Conservation (phyloP, 1,140 invertebrate species). For the Scaptomyza pallida region DNA sequence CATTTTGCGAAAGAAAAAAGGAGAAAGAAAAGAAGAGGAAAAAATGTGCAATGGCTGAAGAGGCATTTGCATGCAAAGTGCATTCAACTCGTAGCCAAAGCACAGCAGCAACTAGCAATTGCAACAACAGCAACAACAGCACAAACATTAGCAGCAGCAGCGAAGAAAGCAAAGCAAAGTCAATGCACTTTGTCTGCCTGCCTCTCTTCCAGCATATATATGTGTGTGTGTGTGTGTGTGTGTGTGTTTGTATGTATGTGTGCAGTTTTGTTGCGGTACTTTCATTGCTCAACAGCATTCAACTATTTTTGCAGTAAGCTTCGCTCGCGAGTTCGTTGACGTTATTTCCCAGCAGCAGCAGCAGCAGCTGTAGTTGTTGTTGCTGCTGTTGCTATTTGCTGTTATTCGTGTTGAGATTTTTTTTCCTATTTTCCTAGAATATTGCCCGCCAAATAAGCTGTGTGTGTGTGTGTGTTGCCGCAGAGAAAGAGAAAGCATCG, state of each 20-base stretch:
- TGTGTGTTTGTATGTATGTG: conserved; percentile 47
- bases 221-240: neutral
- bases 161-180: conserved; percentile 63
- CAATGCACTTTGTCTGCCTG: conserved; percentile 72
- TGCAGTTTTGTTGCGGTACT: conserved; percentile 75
- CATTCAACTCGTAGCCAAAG: conserved; percentile 58
- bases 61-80: conserved; percentile 54
- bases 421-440: conserved; percentile 77
- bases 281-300: conserved; percentile 72
- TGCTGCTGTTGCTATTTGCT: conserved; percentile 15
- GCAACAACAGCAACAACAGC: conserved; percentile 4
- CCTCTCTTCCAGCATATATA: conserved; percentile 35
- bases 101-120: conserved; percentile 31
- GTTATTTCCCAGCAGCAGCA: conserved; percentile 27
- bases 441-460: conserved; percentile 43
- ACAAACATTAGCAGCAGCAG: conserved; percentile 5
- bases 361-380: conserved; percentile 1
- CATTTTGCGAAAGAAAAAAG: conserved; percentile 3
- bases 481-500: conserved; percentile 75
- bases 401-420: conserved; percentile 20
- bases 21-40: too few relatives aligned
- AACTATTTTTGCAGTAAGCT: conserved; percentile 53
- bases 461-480: conserved; percentile 40
- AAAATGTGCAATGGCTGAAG: conserved; percentile 12
- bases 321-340: conserved; percentile 67